Percentiles rank a stretch among this genome's conserved stretches.
Conservation (phyloP, 1,140 invertebrate genomes). For the Papilio polyxenes region DNA sequence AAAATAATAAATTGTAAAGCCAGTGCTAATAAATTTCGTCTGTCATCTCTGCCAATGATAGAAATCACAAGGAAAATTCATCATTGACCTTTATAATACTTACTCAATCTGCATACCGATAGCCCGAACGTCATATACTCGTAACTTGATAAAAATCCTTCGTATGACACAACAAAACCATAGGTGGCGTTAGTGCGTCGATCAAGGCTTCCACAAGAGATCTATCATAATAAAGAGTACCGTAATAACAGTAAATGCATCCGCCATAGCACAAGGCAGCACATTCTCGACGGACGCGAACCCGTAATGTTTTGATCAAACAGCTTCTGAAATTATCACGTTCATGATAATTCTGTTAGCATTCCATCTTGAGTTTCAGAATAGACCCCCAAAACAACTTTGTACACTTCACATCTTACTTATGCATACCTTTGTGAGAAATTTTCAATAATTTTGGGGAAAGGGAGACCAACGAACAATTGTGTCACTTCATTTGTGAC, state of each 20-base stretch:
- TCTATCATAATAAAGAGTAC: slow-evolving; percentile 24
- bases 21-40: too few species aligned
- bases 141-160: too few species aligned
- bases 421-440: background rate
- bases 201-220: background rate
- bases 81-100: background rate
- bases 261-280: slow-evolving; percentile 25
- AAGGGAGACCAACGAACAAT: too few species aligned
- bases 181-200: background rate
- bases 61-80: background rate
- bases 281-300: slow-evolving; percentile 34
- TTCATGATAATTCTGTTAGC: slow-evolving; percentile 29
- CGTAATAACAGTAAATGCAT: slow-evolving; percentile 38
- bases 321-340: slow-evolving; percentile 40
- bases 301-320: slow-evolving; percentile 41
- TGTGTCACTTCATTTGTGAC: too few species aligned
- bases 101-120: background rate
- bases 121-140: background rate
- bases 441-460: background rate
- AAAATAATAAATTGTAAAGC: too few species aligned
- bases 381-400: slow-evolving; percentile 25
- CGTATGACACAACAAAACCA: background rate
- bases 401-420: background rate
- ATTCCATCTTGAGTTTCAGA: background rate
- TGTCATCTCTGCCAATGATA: too few species aligned